Base-by-base conservation (phyloP, 2,888 invertebrate species). In the Scaeva pyrastri region DNA sequence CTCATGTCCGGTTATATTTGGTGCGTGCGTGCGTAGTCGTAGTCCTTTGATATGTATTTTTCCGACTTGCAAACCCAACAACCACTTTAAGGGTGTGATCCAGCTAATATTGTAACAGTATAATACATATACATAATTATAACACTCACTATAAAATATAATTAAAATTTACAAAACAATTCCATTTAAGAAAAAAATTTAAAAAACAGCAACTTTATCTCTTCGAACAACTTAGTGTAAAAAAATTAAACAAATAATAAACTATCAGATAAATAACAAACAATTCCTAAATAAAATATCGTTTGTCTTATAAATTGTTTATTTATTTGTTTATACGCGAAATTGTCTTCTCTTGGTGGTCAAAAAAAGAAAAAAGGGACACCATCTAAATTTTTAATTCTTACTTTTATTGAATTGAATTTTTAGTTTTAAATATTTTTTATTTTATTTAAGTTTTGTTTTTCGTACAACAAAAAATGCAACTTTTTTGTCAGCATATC, bases 201-300 rank as follows among this genome's bases (percentile, higher is more conserved):
- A 19, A 66, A 23, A 73, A 56, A 48, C 16, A 74, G 19, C 43
- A 50, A 71, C 64, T 77, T 77, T 77, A 56, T 82, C 68, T 77
- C 71, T 73, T 73, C 64, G 74, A 86, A 78, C 56, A 72, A 74
- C 58, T 72, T 74, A 74, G 76, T 82, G 81, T 82, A 64, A 52
- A 70, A 43, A 43, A 50, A 45, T 62, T n/a, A 6, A 50, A 45
- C 2, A 50, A 41, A 52, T 14, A 56, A 19, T 64, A 52, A 66
- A 77, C 45, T 71, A 66, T 82, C 62, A 73, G 21, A 68, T n/a
- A 52, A 74, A 55, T 58, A 45, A 73, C 60, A 73, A 43, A 50
- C 58, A 85, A 80, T 72, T 85, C 73, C 81, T 81, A 68, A 39
- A 45, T 45, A 72, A 72, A 68, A 72, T 75, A 77, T 68, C 62